Percentiles rank a stretch among this genome's conserved stretches.
phyloP scores from a whole-genome alignment of 2,888 invertebrate genomes.

The Hermaeophaga mercurialis region DNA sequence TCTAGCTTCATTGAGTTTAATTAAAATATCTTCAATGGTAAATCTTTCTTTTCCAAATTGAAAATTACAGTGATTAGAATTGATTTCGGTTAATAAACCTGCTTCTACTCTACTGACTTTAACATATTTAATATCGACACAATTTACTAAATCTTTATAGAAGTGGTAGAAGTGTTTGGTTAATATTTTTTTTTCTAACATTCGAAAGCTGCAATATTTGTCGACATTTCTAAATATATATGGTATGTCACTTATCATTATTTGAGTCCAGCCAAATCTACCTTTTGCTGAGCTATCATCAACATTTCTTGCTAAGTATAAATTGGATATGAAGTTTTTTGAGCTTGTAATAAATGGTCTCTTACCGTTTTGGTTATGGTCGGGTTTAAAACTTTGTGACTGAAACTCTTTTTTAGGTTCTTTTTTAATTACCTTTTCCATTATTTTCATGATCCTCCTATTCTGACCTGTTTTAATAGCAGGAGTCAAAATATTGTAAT shows the following conservation, averaged over 20 bases:
- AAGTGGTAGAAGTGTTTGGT: slow-evolving; percentile 87
- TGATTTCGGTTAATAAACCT: slow-evolving; percentile 88
- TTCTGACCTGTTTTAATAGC: too few relatives aligned
- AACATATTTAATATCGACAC: slow-evolving; percentile 89
- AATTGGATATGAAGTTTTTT: background rate
- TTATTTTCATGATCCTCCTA: too few relatives aligned
- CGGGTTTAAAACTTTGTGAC: too few relatives aligned
- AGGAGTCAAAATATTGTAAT: too few relatives aligned
- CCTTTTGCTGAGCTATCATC: slow-evolving; percentile 81
- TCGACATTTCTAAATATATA: slow-evolving; percentile 84
- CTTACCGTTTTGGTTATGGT: too few relatives aligned
- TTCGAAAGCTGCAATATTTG: slow-evolving; percentile 89
- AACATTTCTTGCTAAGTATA: background rate
- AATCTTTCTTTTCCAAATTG: slow-evolving; percentile 89
- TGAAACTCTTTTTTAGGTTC: too few relatives aligned
- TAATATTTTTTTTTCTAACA: slow-evolving; percentile 88
- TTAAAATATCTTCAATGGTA: slow-evolving; percentile 88
- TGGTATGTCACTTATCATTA: slow-evolving; percentile 85
- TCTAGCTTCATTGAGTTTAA: slow-evolving; percentile 83
- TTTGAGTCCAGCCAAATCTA: slow-evolving; percentile 89
- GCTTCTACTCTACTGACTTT: slow-evolving; percentile 92
- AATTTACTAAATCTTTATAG: slow-evolving; percentile 87
- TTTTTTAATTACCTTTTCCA: too few relatives aligned
- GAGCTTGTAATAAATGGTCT: background rate
- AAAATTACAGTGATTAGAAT: slow-evolving; percentile 87